A percentile compares a stretch with the other conserved stretches of the same genome.
Conservation (phyloP, 2,888 invertebrate genomes). For the Metallyticus violacea region DNA sequence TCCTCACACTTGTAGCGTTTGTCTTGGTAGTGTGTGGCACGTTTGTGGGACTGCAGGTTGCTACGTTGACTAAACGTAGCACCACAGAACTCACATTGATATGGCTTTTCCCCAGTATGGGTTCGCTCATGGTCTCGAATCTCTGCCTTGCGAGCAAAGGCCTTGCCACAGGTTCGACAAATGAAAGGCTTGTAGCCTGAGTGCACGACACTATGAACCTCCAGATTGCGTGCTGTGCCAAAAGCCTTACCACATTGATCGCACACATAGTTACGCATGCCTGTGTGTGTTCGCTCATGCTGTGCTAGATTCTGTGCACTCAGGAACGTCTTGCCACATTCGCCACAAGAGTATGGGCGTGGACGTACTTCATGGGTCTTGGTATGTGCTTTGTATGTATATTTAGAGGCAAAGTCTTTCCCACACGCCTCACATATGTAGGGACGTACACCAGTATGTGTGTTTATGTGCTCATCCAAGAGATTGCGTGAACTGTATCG, state of each 20-base stretch:
- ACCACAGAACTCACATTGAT: slow-evolving; percentile 71
- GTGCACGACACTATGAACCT: slow-evolving; percentile 77
- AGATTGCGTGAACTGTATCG: slow-evolving; percentile 66
- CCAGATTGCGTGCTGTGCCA: slow-evolving; percentile 71
- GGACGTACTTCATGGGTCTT: slow-evolving; percentile 70
- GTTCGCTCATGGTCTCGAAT: slow-evolving; percentile 77
- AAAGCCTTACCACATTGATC: slow-evolving; percentile 69
- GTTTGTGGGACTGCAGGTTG: slow-evolving; percentile 75
- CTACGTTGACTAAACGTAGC: slow-evolving; percentile 78
- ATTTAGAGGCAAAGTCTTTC: slow-evolving; percentile 76
- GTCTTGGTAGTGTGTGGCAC: slow-evolving; percentile 73
- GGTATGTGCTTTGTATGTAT: slow-evolving; percentile 70
- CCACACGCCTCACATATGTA: slow-evolving; percentile 63
- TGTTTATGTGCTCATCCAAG: slow-evolving; percentile 69
- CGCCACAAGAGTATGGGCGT: slow-evolving; percentile 63
- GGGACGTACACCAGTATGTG: slow-evolving; percentile 66
- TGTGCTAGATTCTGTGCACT: slow-evolving; percentile 74
- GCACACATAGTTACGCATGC: slow-evolving; percentile 67
- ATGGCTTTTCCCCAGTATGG: slow-evolving; percentile 59
- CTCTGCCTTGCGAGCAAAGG: slow-evolving; percentile 73
- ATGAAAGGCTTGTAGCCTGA: slow-evolving; percentile 69
- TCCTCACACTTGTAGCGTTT: slow-evolving; percentile 67
- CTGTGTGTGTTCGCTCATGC: slow-evolving; percentile 71
- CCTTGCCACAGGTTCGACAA: slow-evolving; percentile 68
- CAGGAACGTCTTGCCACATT: slow-evolving; percentile 70